Evolutionary conservation across 2,113 vertebrate genomes (phyloP).

Genomic region (Tonatia bakeri): DNA sequence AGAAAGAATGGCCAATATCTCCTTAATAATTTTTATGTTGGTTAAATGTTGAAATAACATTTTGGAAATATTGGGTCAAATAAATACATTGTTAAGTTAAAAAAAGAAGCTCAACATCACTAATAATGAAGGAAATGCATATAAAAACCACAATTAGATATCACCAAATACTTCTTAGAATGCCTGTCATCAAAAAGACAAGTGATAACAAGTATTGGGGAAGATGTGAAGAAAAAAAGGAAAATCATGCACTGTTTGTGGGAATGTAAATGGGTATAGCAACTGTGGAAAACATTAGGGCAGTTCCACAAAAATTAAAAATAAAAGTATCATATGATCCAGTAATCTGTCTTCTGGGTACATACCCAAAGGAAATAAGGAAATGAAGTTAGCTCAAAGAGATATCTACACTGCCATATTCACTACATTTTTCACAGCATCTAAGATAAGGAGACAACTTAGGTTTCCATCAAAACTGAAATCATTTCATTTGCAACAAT

Average conservation of each 20-base stretch:
- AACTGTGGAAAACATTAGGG: not conserved
- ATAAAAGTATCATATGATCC: not conserved
- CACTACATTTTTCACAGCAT: not conserved
- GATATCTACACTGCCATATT: not conserved
- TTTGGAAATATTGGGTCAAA: no score
- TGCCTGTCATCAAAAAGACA: not conserved
- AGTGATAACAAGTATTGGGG: not conserved
- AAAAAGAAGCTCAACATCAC: not conserved
- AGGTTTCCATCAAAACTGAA: not conserved
- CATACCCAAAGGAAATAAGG: not conserved
- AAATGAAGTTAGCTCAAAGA: not conserved
- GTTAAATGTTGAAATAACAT: no score
- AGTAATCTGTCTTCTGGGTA: not conserved
- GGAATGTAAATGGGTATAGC: not conserved
- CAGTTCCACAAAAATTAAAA: not conserved
- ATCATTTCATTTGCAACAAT: not conserved
- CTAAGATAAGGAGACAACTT: not conserved
- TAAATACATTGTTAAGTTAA: no score
- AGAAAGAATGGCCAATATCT: no score
- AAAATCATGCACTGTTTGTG: not conserved
- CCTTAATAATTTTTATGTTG: no score
- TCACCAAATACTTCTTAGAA: not conserved
- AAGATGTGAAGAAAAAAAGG: not conserved
- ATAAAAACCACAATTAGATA: not conserved
- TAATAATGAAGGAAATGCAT: not conserved